Percentiles rank a stretch among this genome's conserved stretches.
Conservation (phyloP, 2,797 vertebrate species). For the Heliangelus exortis region DNA sequence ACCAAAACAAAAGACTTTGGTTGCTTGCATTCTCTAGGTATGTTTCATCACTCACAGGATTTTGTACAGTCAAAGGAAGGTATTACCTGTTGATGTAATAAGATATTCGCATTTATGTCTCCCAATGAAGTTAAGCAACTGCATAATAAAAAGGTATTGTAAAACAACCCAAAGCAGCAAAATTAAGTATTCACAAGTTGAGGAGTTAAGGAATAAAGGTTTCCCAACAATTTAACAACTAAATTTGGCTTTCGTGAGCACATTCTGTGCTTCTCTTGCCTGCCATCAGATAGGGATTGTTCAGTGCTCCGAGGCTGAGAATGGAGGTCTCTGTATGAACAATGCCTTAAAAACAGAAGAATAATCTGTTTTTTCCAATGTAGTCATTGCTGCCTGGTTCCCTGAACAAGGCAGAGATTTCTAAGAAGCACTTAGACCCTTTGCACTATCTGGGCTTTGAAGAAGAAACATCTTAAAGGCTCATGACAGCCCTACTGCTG, state of each 20-base stretch:
- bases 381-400: not conserved
- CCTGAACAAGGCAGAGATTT: not conserved
- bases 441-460: too few species aligned
- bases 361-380: not conserved
- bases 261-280: not conserved
- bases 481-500: too few species aligned
- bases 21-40: not conserved
- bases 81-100: not conserved
- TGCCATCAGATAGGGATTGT: not conserved
- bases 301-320: not conserved
- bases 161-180: not conserved
- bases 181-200: not conserved
- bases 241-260: not conserved
- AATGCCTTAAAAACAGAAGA: not conserved
- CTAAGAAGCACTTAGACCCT: too few species aligned
- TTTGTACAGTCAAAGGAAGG: not conserved
- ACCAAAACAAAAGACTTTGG: not conserved
- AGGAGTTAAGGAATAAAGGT: not conserved
- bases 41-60: not conserved
- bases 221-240: not conserved
- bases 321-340: not conserved
- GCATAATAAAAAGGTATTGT: not conserved
- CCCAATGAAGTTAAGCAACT: not conserved
- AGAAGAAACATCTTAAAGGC: too few species aligned
- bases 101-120: not conserved